Conservation (phyloP, 2,113 vertebrate species). For the Chionodraco myersi region DNA sequence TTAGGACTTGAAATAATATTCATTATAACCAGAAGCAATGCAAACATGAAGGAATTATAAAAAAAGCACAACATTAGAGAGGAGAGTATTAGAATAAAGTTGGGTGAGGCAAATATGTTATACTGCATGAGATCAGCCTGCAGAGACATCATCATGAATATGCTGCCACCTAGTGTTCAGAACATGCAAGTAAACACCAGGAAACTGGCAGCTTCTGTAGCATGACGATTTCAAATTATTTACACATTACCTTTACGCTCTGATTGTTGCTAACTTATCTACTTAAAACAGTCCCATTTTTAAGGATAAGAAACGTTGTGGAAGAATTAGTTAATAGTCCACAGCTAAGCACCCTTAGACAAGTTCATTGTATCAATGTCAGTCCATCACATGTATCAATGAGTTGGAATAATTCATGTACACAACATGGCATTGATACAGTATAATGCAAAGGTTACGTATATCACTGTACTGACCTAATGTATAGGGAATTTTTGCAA, state of each 20-base stretch:
- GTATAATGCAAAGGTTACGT: no score
- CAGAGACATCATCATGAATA: constrained; percentile 12
- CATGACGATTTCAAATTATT: not conserved
- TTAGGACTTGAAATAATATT: not conserved
- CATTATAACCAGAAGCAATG: accelerated
- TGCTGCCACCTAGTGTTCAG: constrained; percentile 63
- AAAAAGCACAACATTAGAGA: not conserved
- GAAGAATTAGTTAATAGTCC: not conserved
- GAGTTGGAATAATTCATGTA: not conserved
- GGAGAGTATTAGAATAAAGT: not conserved
- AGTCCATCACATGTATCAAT: no score
- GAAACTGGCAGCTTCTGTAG: constrained; percentile 7
- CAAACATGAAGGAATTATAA: not conserved
- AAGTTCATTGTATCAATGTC: no score
- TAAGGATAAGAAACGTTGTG: not conserved
- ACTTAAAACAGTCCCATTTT: not conserved
- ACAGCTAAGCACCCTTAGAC: not conserved
- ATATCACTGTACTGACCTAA: not conserved
- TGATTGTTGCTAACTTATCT: not conserved
- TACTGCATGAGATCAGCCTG: not conserved
- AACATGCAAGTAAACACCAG: constrained; percentile 23
- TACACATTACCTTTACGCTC: not conserved
- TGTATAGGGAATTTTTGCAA: not conserved
- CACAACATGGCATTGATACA: not conserved
- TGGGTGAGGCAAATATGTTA: no score